Base-by-base conservation (phyloP, 2,888 invertebrate genomes). In the Leptura quadrifasciata region DNA sequence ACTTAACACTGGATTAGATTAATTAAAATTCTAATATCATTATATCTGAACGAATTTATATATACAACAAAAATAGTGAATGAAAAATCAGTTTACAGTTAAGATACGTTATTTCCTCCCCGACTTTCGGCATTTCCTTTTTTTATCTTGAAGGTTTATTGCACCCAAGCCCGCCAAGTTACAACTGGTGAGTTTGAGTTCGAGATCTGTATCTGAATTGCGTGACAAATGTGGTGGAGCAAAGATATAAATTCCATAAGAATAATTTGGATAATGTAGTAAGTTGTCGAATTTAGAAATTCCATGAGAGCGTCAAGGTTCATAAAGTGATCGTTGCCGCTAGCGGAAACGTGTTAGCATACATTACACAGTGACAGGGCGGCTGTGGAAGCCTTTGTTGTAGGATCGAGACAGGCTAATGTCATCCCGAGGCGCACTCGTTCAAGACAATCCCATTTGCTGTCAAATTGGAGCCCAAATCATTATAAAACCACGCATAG, bases 351-450 rank as follows among this genome's bases (percentile, higher is more conserved):
- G 87, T 88, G 88, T 88, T 88, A 89, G 88, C 88, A 89, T 89
- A 89, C 86, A 89, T 89, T 89, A 88, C 86, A 83, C 86, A 88
- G 88, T 88, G 89, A 88, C 88, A 89, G 88, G 87, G 88, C 86
- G 86, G 86, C 84, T 86, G 86, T 84, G 80, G 79, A 79, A 84
- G 87, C 87, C 88, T 88, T 88, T 88, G 88, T 86, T 87, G 85
- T 85, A 83, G 86, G 87, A 88, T 86, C 87, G 86, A 88, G 87
- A 87, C 87, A 84, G 86, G 86, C 88, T 88, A 88, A 88, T 89
- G 88, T 88, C 88, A 88, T 88, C 89, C 88, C 81, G 87, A 87
- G 88, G 88, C 88, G 83, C 85, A 87, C 85, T 88, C 87, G 86
- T 86, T 87, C 85, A 87, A 87, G 87, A 88, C 88, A 88, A 88